phyloP scores from a whole-genome alignment of 2,888 invertebrate genomes.

The Dynastes hyllus region DNA sequence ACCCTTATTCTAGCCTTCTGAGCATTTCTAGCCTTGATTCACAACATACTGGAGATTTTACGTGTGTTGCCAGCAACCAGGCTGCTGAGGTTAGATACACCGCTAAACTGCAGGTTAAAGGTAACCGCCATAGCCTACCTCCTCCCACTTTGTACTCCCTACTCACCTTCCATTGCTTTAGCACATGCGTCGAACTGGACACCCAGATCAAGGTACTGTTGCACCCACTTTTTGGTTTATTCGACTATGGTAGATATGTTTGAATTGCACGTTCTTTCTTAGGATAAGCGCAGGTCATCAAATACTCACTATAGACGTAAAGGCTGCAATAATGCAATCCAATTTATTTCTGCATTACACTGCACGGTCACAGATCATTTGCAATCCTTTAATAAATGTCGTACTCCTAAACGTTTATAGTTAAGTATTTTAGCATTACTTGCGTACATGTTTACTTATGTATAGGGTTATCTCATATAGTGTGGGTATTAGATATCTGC shows the following conservation, averaged over 20 bases:
- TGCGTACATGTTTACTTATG: neutral
- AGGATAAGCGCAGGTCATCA: conserved; percentile 11
- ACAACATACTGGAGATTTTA: conserved; percentile 84
- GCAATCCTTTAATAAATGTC: neutral
- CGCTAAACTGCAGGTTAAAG: conserved; percentile 87
- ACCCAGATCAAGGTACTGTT: conserved; percentile 78
- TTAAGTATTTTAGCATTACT: neutral
- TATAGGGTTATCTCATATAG: conserved; percentile 17
- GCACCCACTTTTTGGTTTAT: conserved; percentile 75
- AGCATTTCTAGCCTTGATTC: conserved; percentile 85
- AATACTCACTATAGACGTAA: conserved; percentile 9
- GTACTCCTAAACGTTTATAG: neutral
- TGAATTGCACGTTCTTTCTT: conserved; percentile 47
- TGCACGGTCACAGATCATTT: neutral
- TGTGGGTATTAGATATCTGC: conserved; percentile 15
- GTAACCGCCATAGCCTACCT: conserved; percentile 75
- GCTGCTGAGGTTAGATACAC: conserved; percentile 86
- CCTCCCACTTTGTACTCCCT: conserved; percentile 59
- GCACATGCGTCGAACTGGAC: conserved; percentile 76
- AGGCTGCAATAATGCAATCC: neutral
- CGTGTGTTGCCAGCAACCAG: conserved; percentile 85
- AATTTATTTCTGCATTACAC: neutral
- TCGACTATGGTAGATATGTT: conserved; percentile 51
- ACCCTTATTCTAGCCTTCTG: conserved; percentile 85
- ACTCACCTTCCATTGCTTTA: conserved; percentile 73